These are phyloP conservation scores for Cydia fagiglandana DNA, from an alignment of 1,140 invertebrate species.

Conservation along the genomic window DNA sequence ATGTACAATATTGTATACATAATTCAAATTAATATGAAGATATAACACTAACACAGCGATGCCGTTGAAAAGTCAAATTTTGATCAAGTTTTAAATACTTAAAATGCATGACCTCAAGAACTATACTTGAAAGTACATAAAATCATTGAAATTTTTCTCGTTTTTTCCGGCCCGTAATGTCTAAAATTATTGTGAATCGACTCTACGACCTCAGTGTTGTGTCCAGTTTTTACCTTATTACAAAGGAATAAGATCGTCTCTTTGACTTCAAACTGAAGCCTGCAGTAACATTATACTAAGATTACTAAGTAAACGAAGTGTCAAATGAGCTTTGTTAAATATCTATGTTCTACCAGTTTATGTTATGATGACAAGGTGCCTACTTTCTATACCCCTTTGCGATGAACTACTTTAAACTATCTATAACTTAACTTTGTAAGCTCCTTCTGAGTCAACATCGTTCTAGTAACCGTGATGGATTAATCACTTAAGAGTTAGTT, in stretches of 20 bases:
- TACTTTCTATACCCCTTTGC: neutral
- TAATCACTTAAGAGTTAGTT: constrained; percentile 21
- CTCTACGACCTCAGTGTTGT: too few relatives aligned
- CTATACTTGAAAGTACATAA: too few relatives aligned
- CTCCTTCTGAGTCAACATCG: constrained; percentile 24
- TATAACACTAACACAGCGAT: too few relatives aligned
- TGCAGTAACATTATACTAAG: neutral
- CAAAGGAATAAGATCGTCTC: neutral
- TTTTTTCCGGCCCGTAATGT: too few relatives aligned
- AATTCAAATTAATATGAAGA: too few relatives aligned
- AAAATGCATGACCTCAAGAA: too few relatives aligned
- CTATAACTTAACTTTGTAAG: constrained; percentile 25
- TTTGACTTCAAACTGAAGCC: neutral
- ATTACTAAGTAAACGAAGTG: neutral
- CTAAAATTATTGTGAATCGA: too few relatives aligned
- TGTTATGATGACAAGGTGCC: neutral
- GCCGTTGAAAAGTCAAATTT: too few relatives aligned
- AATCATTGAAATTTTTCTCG: too few relatives aligned
- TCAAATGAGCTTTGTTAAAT: neutral
- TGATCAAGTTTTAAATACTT: too few relatives aligned
- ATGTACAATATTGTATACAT: too few relatives aligned
- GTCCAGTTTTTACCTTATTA: too few relatives aligned
- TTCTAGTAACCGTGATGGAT: constrained; percentile 22
- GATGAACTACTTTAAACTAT: neutral
- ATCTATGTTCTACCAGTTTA: neutral